A percentile compares a stretch with the other conserved stretches of the same genome.
Conservation (phyloP, 1,140 invertebrate species). For the Sinella curviseta region DNA sequence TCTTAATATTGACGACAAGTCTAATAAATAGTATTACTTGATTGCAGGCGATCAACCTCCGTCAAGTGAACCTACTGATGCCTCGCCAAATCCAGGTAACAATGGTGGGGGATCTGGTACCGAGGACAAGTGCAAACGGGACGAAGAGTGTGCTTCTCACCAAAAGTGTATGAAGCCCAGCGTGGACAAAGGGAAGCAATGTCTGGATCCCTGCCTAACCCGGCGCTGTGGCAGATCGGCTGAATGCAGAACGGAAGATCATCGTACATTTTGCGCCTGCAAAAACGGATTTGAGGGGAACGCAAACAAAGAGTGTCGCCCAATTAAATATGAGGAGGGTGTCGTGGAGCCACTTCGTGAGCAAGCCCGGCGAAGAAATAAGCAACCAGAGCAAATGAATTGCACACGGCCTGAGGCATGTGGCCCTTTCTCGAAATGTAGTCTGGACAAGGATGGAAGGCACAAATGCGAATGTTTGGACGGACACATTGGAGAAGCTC, state of each 20-base stretch:
- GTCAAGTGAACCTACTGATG: not conserved
- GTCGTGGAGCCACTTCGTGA: not conserved
- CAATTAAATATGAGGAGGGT: conserved; percentile 9
- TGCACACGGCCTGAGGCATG: not conserved
- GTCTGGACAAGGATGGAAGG: not conserved
- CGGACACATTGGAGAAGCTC: conserved; percentile 49
- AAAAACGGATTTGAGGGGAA: conserved; percentile 70
- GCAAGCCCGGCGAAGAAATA: not conserved
- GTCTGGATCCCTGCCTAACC: conserved; percentile 65
- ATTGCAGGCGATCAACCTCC: not conserved
- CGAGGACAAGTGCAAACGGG: not conserved
- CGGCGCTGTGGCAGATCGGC: conserved; percentile 76
- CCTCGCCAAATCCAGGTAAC: not conserved
- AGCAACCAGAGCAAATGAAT: not conserved
- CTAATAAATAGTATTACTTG: not conserved
- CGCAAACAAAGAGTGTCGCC: conserved; percentile 13
- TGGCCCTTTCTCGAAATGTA: not conserved
- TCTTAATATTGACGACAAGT: not conserved
- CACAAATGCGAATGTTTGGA: conserved; percentile 45
- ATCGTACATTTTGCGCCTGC: conserved; percentile 73
- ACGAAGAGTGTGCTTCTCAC: not conserved
- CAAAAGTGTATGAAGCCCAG: not conserved
- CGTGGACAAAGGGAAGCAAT: conserved; percentile 8
- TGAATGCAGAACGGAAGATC: conserved; percentile 71
- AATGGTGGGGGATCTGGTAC: too few species aligned